Conservation (phyloP, 2,888 invertebrate genomes). For the Notodonta ziczac region DNA sequence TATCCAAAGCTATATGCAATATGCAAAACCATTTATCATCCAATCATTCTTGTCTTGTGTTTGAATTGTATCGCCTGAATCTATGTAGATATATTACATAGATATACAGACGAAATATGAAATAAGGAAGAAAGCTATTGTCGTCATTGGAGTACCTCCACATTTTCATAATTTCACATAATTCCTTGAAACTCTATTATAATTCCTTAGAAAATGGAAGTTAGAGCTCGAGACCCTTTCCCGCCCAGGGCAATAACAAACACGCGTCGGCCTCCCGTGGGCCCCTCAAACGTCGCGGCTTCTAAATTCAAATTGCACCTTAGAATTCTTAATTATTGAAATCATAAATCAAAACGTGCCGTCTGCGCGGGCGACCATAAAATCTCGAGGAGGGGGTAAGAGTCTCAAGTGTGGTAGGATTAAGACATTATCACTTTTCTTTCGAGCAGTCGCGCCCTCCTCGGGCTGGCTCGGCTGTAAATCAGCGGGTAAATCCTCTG, state of each 20-base stretch:
- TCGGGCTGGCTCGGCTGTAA: conserved; percentile 77
- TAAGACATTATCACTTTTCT: conserved; percentile 89
- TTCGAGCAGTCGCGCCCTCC: conserved; percentile 79
- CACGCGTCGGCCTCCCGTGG: conserved; percentile 78
- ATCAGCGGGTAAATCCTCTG: conserved; percentile 84
- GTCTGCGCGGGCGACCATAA: conserved; percentile 82
- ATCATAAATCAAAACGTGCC: conserved; percentile 84
- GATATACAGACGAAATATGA: neutral
- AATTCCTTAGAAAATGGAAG: conserved; percentile 75
- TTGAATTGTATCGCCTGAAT: too few relatives aligned
- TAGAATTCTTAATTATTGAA: conserved; percentile 85
- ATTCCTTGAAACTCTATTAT: conserved; percentile 66
- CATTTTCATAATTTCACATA: conserved; percentile 58
- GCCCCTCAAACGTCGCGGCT: conserved; percentile 70
- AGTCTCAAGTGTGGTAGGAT: conserved; percentile 84
- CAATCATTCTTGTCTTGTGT: too few relatives aligned
- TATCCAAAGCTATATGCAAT: too few relatives aligned
- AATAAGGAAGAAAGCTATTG: conserved; percentile 7
- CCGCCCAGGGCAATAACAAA: conserved; percentile 78
- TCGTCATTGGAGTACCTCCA: conserved; percentile 38
- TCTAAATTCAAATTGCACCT: conserved; percentile 84
- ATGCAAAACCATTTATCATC: too few relatives aligned
- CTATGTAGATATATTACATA: neutral
- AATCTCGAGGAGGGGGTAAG: conserved; percentile 66
- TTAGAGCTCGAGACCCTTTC: conserved; percentile 71